Percentiles rank a stretch among this genome's conserved stretches.
These are phyloP conservation scores for Cephalotes varians DNA, from an alignment of 2,888 invertebrate species.

Conservation along the genomic window DNA sequence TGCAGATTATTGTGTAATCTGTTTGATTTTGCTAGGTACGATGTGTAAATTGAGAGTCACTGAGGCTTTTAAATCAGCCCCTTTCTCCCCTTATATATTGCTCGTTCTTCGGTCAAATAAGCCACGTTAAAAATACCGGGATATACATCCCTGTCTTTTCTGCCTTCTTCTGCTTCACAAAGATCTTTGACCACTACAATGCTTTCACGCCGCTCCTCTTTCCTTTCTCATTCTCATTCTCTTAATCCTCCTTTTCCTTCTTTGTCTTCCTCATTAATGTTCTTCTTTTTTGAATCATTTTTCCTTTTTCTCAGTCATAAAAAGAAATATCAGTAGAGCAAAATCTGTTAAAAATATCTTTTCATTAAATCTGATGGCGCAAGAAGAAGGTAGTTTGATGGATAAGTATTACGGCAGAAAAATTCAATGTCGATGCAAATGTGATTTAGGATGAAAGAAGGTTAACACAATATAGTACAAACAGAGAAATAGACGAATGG, in stretches of 20 bases:
- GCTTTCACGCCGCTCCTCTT: slow-evolving; percentile 22
- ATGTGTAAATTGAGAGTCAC: slow-evolving; percentile 44
- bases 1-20: no score
- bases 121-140: slow-evolving; percentile 54
- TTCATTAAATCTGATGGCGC: background rate
- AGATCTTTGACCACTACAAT: slow-evolving; percentile 44
- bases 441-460: slow-evolving; percentile 21
- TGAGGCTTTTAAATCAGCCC: slow-evolving; percentile 56
- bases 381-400: slow-evolving; percentile 11
- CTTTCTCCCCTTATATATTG: slow-evolving; percentile 39
- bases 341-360: slow-evolving; percentile 22
- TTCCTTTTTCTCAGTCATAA: background rate
- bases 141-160: slow-evolving; percentile 39
- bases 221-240: slow-evolving; percentile 24
- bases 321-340: background rate
- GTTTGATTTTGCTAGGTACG: background rate
- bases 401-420: slow-evolving; percentile 12
- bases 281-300: background rate
- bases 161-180: slow-evolving; percentile 15
- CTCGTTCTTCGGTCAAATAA: slow-evolving; percentile 53
- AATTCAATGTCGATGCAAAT: slow-evolving; percentile 24
- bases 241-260: background rate
- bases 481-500: background rate
- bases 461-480: background rate
- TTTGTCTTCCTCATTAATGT: background rate